Evolutionary conservation across 2,888 invertebrate species (phyloP), one percentile per base, ranked within the genome.

Genomic region (Choristoneura rosaceana): DNA sequence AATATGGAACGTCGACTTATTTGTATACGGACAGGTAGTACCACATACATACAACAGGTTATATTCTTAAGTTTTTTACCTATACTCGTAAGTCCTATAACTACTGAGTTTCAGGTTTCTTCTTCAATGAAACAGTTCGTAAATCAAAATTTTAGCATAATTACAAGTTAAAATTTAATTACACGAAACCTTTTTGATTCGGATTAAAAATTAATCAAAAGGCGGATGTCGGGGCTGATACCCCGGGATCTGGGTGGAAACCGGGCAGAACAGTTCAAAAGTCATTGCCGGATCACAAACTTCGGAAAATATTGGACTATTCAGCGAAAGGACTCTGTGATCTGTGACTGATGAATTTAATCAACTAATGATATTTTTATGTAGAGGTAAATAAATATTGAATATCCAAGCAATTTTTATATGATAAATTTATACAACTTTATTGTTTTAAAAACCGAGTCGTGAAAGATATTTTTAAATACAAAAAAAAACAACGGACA

Each of bases 151-250:
- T 55, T 55, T 52, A 17, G 17, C 17, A 25, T 2, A 58, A 58
- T 33, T 33, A 7, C n/a, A 59, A 38, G 14, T 63, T 55, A n/a
- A 65, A 66, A 66, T 66, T 66, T 14, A 66, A 66, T 58, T 43
- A 41, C 55, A 17, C 12, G 14, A 52, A 58, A 10, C 58, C 58
- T 66, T 62, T 61, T 45, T n/a, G 38, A 65, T 66, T 45, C 43
- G 58, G 66, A 67, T 67, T 67, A 58, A 45, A 67, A 59, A 59
- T 43, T 67, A 45, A 67, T 67, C 34, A 34, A 2, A 9, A 38
- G 38, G 38, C 38, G 38, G 58, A 58, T 52, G 41, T 41, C 41
- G 60, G 14, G 4, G 10, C 61, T 12, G 61, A 17, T 25, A 17
- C 4, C 61, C 47, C 45, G 47, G n/a, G 7, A n/a, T 9, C 43